Base-by-base conservation (phyloP, 2,113 vertebrate genomes). In the Gasterosteus aculeatus region DNA sequence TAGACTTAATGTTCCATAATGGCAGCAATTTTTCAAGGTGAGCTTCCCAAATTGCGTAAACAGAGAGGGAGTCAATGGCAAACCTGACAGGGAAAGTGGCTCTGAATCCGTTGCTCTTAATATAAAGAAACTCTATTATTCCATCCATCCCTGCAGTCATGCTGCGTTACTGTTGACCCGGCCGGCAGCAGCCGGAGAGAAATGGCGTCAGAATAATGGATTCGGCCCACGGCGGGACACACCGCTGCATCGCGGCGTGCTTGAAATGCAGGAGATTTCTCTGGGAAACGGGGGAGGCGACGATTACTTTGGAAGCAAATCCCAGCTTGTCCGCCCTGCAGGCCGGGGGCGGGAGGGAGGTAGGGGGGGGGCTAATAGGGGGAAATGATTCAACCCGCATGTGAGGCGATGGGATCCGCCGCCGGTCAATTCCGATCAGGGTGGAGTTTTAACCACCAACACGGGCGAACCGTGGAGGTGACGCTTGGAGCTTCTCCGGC, bases 271-370 rank as follows among this genome's bases (percentile, higher is more conserved):
- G 85, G 80, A 85, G 77, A 54, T 75, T 80, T 76, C 80, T 69
- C 69, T 2, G 71, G 44, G 58, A 87, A 89, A 87, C 78, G 73
- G 77, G 63, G 22, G 58, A 47, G 82, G 72, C n/a, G 44, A 56
- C 57, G 75, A 89, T 87, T 77, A 87, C 81, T 73, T 85, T 44
- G 80, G 76, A 83, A 87, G 77, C 84, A 83, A 77, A 88, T 80
- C 78, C 44, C 84, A 84, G 87, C 80, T 83, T 75, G 82, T 76
- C 71, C 38, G 71, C 87, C 60, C 80, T 33, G 74, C 57, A 15
- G 39, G 80, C 83, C 64, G 3, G 38, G 65, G 69, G 58, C 22
- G 22, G 22, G 22, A 26, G 22, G 22, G 22, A 26, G 22, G 22
- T 26, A 26, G 22, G 22, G 22, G 22, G 22, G 22, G 0, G 38